Base-by-base conservation (phyloP, 2,113 vertebrate species). In the Crotalus tigris region DNA sequence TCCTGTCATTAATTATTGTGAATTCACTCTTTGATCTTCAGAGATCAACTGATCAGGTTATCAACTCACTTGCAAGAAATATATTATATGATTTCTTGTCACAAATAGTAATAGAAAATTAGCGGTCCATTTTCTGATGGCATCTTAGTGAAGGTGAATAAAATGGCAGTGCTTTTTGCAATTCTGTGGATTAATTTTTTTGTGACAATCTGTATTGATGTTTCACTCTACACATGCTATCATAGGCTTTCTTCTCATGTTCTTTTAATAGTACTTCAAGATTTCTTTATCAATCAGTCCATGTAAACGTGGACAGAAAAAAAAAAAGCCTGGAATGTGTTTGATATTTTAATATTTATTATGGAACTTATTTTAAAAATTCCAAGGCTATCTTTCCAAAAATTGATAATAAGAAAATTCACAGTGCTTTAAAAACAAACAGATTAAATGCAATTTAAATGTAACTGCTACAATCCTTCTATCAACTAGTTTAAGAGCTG, bases 401-500 rank as follows among this genome's bases (percentile, higher is more conserved):
- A 88, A 46, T 89, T 95, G 95, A 93, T 75, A 95, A 92, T 58
- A 94, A 93, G 91, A 95, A 87, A 39, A 97, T 88, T 58, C 92
- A 94, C 93, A 92, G 53, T 95, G 91, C 93, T 91, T 92, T 90
- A 94, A 81, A 95, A 96, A 97, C 69, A 81, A 95, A 95, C 4
- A 94, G 89, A 96, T 53, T 96, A 94, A 97, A 96, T 86, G 97
- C 85, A 61, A 95, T 96, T 95, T 94, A 94, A 96, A 96, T 94
- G 94, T 89, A 96, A 94, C 94, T 89, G 26, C 92, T 96, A 86
- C 88, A 94, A 93, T 90, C 94, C 12, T 95, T 93, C 94, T 97
- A 94, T 96, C 95, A 96, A 92, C 86, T 61, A 93, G 19, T 95
- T 96, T 96, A 97, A 95, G 96, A 96, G 96, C 87, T 97, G 90